Base-by-base conservation (phyloP, 2,797 vertebrate genomes). In the Mareca strepera region DNA sequence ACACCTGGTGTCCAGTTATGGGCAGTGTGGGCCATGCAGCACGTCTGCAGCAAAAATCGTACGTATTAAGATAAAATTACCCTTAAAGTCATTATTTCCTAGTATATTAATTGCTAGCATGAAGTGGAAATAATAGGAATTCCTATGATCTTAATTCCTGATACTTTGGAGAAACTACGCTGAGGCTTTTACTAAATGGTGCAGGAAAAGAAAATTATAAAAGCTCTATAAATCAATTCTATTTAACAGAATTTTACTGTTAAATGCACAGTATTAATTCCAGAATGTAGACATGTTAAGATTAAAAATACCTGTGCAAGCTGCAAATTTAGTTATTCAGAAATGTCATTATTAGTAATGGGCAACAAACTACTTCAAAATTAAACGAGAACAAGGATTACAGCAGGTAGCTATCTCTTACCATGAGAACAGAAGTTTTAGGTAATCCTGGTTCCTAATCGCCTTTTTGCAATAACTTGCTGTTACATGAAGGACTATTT, bases 11-110 rank as follows among this genome's bases (percentile, higher is more conserved):
- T 99, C 44, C 99, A 99, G 98, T 97, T 99, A 22, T 99, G 99
- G 99, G 99, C 99, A 41, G 99, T 99, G 59, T 99, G 99, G 99
- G 99, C 99, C 90, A 99, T 99, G 99, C 99, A 99, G 48, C 99
- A 99, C 1, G 99, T 99, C 91, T 99, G 99, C 98, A 99, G 99
- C 97, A 99, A 99, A 97, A 99, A 99, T 62, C 99, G 99, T 99
- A 98, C 95, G 98, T 98, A 98, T 35, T 75, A 53, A 88, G 56
- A 92, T 44, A 73, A 28, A 37, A 55, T 43, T 37, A 26, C 11
- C 39, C n/a, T 84, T 80, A 55, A 60, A 84, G 35, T 35, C 52
- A 7, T 29, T 22, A 2, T 9, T 68, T 82, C 56, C 82, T 91
- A n/a, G 7, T 18, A 1, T 90, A 31, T 39, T 86, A 11, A 46